phyloP scores from a whole-genome alignment of 2,888 invertebrate genomes.

The Agelastica alni region DNA sequence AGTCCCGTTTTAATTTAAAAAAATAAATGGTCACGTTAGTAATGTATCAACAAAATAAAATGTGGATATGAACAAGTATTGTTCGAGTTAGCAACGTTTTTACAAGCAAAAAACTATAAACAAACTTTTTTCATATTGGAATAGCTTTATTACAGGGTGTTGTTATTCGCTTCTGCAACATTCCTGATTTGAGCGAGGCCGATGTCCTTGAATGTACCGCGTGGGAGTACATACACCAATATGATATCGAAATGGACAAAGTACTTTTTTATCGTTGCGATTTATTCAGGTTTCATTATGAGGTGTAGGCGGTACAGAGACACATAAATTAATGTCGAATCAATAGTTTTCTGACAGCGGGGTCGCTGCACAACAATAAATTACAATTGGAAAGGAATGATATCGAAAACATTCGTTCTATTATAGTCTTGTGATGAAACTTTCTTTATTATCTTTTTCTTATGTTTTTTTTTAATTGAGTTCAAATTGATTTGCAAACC shows the following conservation, averaged over 20 bases:
- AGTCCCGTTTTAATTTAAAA: too few relatives aligned
- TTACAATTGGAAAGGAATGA: conserved; percentile 11
- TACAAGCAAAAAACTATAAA: too few relatives aligned
- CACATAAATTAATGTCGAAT: conserved; percentile 31
- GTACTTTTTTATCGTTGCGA: conserved; percentile 24
- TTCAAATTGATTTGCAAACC: too few relatives aligned
- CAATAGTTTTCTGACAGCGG: conserved; percentile 29
- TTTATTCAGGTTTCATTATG: conserved; percentile 31
- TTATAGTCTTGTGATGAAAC: neutral
- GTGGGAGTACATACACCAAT: conserved; percentile 21
- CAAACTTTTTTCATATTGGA: too few relatives aligned
- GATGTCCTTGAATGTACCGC: conserved; percentile 18
- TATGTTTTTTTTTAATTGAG: too few relatives aligned
- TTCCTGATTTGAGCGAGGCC: neutral
- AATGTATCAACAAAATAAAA: too few relatives aligned
- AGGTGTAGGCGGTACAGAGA: conserved; percentile 24
- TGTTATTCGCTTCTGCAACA: neutral
- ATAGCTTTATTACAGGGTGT: conserved; percentile 5
- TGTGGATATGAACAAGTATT: too few relatives aligned
- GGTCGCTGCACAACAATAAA: conserved; percentile 22
- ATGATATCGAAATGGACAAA: conserved; percentile 27
- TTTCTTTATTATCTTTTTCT: too few relatives aligned
- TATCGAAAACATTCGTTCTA: neutral
- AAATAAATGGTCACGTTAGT: too few relatives aligned
- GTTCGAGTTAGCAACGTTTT: too few relatives aligned